A percentile compares a stretch with the other conserved stretches of the same genome.
Conservation (phyloP, 2,113 vertebrate genomes). For the Bos javanicus region DNA sequence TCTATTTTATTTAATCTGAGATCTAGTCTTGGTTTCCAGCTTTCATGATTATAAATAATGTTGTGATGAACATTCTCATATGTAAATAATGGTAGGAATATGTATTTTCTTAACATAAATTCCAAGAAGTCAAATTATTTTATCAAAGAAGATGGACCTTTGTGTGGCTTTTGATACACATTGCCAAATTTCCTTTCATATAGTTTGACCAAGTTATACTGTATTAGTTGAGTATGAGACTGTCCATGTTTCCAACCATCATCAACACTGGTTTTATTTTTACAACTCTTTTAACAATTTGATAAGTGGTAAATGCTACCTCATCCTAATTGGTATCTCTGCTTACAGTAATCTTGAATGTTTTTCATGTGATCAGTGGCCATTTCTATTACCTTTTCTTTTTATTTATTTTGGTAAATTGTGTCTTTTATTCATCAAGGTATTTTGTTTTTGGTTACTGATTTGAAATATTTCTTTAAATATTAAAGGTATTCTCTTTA, state of each 20-base stretch:
- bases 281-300: not conserved
- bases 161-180: not conserved
- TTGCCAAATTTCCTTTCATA: not conserved
- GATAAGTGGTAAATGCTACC: not conserved
- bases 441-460: not conserved
- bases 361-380: not conserved
- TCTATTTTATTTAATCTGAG: conserved; percentile 6
- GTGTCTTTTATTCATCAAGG: not conserved
- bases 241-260: not conserved
- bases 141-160: not conserved
- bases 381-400: not conserved
- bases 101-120: not conserved
- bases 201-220: not conserved
- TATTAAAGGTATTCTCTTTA: not conserved
- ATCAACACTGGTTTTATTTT: not conserved
- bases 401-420: conserved; percentile 26
- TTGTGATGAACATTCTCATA: not conserved
- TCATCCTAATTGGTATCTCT: not conserved
- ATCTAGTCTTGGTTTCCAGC: not conserved
- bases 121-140: conserved; percentile 5
- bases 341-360: not conserved
- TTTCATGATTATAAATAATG: conserved; percentile 5
- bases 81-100: not conserved
- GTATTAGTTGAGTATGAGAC: not conserved
- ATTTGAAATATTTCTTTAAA: not conserved